Percentiles rank a stretch among this genome's conserved stretches.
Evolutionary conservation across 2,797 vertebrate genomes (phyloP).

Genomic region (Fistularia commersonii): DNA sequence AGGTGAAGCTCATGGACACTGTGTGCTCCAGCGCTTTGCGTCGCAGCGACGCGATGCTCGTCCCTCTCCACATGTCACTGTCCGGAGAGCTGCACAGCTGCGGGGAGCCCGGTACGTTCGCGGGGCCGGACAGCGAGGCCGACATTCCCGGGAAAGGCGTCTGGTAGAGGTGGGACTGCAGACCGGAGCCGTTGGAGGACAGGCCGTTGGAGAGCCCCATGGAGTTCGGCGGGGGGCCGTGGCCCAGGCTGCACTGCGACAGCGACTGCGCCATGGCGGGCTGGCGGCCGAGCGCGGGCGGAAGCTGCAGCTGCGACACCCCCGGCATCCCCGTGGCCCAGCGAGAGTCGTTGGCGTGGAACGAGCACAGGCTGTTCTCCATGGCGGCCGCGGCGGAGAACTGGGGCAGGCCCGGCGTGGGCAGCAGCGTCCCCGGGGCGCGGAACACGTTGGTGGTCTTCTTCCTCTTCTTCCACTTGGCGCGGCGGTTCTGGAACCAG

Average conservation of each 20-base stretch:
- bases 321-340: conserved; percentile 93
- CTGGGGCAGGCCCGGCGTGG: conserved; percentile 89
- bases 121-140: conserved; percentile 87
- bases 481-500: conserved; percentile 96
- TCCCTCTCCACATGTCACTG: conserved; percentile 97
- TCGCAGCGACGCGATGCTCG: conserved; percentile 95
- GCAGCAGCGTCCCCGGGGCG: conserved; percentile 88
- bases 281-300: conserved; percentile 88
- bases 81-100: conserved; percentile 97
- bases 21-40: conserved; percentile 99
- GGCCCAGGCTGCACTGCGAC: conserved; percentile 93
- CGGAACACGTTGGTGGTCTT: conserved; percentile 98
- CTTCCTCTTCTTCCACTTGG: conserved; percentile 99
- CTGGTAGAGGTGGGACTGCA: conserved; percentile 96
- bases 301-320: conserved; percentile 90
- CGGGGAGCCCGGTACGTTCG: conserved; percentile 89
- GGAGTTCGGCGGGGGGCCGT: conserved; percentile 87
- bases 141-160: conserved; percentile 94
- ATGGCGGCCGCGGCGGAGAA: conserved; percentile 85
- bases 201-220: conserved; percentile 95
- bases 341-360: conserved; percentile 95
- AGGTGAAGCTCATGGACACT: conserved; percentile 98
- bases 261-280: conserved; percentile 94
- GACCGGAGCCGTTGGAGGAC: conserved; percentile 87
- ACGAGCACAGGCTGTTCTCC: conserved; percentile 94